Evolutionary conservation across 2,888 invertebrate genomes (phyloP).

Genomic region (Ormyrus thymus): DNA sequence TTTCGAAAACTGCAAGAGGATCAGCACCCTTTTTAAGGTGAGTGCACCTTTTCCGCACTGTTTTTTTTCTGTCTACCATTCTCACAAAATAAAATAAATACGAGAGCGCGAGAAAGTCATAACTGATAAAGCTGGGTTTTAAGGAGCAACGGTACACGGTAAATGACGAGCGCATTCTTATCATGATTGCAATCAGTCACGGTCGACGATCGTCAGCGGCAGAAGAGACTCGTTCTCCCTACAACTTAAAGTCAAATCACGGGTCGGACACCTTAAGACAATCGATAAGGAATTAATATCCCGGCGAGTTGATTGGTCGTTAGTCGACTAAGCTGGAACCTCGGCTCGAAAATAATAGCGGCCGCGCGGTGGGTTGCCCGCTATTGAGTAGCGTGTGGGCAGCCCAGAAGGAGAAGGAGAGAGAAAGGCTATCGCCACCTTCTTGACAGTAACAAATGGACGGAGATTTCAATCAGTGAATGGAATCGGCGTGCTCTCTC

Average conservation of each 20-base stretch:
- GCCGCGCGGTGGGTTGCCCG: constrained; percentile 39
- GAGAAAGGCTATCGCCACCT: constrained; percentile 74
- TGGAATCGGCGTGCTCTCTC: constrained; percentile 77
- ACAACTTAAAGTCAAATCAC: constrained; percentile 57
- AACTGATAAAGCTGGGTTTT: constrained; percentile 57
- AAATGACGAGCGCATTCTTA: constrained; percentile 56
- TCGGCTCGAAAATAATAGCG: constrained; percentile 70
- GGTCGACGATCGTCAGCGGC: constrained; percentile 52
- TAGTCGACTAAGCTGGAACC: constrained; percentile 57
- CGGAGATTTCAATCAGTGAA: constrained; percentile 84
- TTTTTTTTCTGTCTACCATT: constrained; percentile 45
- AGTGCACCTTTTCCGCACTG: constrained; percentile 31
- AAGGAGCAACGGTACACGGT: constrained; percentile 45
- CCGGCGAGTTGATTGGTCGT: constrained; percentile 71
- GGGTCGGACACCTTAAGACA: constrained; percentile 62
- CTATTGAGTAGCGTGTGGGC: constrained; percentile 63
- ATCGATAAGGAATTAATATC: constrained; percentile 72
- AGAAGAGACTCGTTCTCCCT: constrained; percentile 55
- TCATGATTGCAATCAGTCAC: constrained; percentile 60
- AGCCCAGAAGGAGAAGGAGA: constrained; percentile 62
- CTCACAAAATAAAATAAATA: constrained; percentile 45
- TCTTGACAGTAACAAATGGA: constrained; percentile 87
- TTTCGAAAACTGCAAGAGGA: constrained; percentile 66
- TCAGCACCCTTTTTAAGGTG: constrained; percentile 55
- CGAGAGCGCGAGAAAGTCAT: constrained; percentile 40